Conservation (phyloP, 2,113 vertebrate genomes). For the Alosa alosa region DNA sequence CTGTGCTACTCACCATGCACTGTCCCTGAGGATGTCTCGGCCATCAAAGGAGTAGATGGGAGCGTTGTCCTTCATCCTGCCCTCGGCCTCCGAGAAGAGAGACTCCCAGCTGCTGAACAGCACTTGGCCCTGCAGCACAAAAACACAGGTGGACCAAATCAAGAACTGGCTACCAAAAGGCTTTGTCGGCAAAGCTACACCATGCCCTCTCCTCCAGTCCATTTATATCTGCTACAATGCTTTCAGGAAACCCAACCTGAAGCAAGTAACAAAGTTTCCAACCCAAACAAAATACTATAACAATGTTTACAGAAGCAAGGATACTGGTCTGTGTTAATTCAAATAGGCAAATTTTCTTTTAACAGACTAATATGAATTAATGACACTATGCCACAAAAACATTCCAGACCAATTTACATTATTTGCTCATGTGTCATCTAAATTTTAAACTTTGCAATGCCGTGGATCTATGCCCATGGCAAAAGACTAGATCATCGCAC, state of each 20-base stretch:
- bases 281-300: neutral
- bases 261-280: neutral
- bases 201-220: neutral
- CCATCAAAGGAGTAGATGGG: slow-evolving; percentile 89
- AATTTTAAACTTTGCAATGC: neutral
- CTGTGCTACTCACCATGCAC: slow-evolving; percentile 76
- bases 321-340: neutral
- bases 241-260: neutral
- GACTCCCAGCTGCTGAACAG: slow-evolving; percentile 89
- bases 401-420: neutral
- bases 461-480: neutral
- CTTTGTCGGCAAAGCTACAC: neutral
- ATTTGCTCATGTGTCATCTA: neutral
- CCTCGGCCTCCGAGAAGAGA: slow-evolving; percentile 75
- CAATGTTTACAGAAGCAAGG: neutral
- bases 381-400: no score
- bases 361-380: neutral
- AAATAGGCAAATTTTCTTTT: neutral
- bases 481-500: slow-evolving; percentile 55
- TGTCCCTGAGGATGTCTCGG: slow-evolving; percentile 82
- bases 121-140: slow-evolving; percentile 80
- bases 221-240: neutral
- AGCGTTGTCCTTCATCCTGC: slow-evolving; percentile 69
- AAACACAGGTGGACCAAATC: neutral
- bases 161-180: neutral